Percentiles rank a stretch among this genome's conserved stretches.
Conservation (phyloP, 2,888 invertebrate genomes). For the Cacoxenus indagator region DNA sequence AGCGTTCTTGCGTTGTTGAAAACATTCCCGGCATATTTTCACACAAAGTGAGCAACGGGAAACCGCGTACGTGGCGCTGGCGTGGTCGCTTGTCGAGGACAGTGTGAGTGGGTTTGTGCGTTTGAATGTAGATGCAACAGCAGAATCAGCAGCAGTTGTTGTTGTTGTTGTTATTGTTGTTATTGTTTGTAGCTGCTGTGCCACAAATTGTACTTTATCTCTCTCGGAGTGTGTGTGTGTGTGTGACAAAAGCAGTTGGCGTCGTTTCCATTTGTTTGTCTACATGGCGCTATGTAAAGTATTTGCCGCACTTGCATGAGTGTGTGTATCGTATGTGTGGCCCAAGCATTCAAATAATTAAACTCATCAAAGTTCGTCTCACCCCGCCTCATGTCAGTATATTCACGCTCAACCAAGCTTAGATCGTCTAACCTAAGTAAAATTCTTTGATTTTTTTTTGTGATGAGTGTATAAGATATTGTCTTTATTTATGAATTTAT, state of each 20-base stretch:
- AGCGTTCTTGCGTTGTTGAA: not conserved
- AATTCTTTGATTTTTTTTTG: no score
- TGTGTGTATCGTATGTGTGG: slow-evolving; percentile 44
- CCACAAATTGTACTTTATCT: slow-evolving; percentile 3
- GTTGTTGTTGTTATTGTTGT: no score
- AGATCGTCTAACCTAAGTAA: no score
- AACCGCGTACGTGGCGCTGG: not conserved
- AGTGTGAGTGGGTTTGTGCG: no score
- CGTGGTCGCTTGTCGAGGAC: not conserved
- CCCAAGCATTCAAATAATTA: slow-evolving; percentile 66
- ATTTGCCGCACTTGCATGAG: slow-evolving; percentile 24
- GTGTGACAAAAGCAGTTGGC: slow-evolving; percentile 10
- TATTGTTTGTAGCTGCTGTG: not conserved
- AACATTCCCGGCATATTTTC: slow-evolving; percentile 1
- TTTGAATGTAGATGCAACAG: no score
- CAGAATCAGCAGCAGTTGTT: no score
- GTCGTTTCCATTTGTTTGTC: not conserved
- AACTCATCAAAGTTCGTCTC: slow-evolving; percentile 64
- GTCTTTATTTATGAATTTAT: no score
- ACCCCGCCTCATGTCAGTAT: no score
- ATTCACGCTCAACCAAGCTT: no score
- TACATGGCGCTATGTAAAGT: not conserved
- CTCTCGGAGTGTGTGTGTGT: slow-evolving; percentile 8
- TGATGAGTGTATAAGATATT: no score
- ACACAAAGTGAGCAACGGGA: not conserved